phyloP scores from a whole-genome alignment of 2,888 invertebrate genomes.

The Euzophera pinguis region DNA sequence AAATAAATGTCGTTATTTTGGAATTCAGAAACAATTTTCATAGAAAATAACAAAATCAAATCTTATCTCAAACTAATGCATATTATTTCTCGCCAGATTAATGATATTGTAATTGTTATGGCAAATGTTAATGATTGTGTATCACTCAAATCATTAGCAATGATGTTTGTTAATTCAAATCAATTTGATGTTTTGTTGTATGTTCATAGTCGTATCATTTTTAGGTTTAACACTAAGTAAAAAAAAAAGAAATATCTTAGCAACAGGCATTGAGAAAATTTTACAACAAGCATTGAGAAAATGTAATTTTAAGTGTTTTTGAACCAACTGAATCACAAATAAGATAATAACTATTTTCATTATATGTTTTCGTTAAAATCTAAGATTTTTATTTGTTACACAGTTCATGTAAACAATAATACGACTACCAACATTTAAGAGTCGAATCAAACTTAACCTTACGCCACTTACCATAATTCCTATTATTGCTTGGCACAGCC shows the following conservation, averaged over 20 bases:
- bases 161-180: background rate
- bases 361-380: too few relatives aligned
- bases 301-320: too few relatives aligned
- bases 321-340: too few relatives aligned
- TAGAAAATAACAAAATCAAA: background rate
- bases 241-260: background rate
- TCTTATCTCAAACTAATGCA: background rate
- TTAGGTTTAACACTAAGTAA: too few relatives aligned
- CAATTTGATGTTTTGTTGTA: too few relatives aligned
- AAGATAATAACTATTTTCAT: too few relatives aligned
- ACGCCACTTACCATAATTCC: conserved; percentile 53
- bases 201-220: background rate
- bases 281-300: too few relatives aligned
- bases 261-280: too few relatives aligned
- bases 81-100: conserved; percentile 13
- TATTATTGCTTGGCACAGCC: conserved; percentile 59
- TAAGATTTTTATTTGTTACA: too few relatives aligned
- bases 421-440: background rate
- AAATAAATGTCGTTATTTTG: conserved; percentile 7
- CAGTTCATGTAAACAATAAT: too few relatives aligned
- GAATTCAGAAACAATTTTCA: background rate
- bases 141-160: conserved; percentile 19
- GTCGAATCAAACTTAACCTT: conserved; percentile 8
- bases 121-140: conserved; percentile 22
- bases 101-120: conserved; percentile 13